Base-by-base conservation (phyloP, 2,888 invertebrate genomes). In the Drosophila subsilvestris region DNA sequence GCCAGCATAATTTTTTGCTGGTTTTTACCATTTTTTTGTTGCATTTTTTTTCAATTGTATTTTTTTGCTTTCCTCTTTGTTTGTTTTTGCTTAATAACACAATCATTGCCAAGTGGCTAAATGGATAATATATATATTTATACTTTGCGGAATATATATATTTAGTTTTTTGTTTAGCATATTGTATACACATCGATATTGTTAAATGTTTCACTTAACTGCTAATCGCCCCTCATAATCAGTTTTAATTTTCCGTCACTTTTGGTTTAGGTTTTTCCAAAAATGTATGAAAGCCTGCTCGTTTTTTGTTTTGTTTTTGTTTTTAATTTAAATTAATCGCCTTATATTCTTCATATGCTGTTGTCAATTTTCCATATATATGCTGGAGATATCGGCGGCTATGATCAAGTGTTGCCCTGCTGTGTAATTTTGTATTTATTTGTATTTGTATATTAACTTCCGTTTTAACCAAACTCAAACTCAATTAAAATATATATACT, bases 1-100 rank as follows among this genome's bases (percentile, higher is more conserved):
- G 89, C 89, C 89, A 89, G 89, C 89, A 89, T 89, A 87, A 74
- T 80, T 88, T 84, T 82, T 77, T 79, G 82, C 89, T 88, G 83
- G 86, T 59, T 87, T 74, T 86, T 83, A 74, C 79, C 72, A 49
- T 77, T 80, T 87, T 83, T 84, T 81, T 80, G 71, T 27, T 51
- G 53, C 60, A 58, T 69, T 76, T 32, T 20, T 20, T 83, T 61
- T 62, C 29, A 60, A 61, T 57, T 61, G 22, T 67, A 69, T 75
- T 58, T 17, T 59, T 53, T 20, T 25, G 6, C 22, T 69, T 60
- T 70, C 37, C 2, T 37, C n/a, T 1, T 42, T 63, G 60, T 49
- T 50, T 54, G 44, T 48, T 58, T 58, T 74, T 59, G 56, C 68
- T 75, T 66, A 69, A 49, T 71, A 78, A 86, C 79, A 78, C 79